These are phyloP conservation scores for Xanthia togata DNA, from an alignment of 2,888 invertebrate species.

Conservation along the genomic window DNA sequence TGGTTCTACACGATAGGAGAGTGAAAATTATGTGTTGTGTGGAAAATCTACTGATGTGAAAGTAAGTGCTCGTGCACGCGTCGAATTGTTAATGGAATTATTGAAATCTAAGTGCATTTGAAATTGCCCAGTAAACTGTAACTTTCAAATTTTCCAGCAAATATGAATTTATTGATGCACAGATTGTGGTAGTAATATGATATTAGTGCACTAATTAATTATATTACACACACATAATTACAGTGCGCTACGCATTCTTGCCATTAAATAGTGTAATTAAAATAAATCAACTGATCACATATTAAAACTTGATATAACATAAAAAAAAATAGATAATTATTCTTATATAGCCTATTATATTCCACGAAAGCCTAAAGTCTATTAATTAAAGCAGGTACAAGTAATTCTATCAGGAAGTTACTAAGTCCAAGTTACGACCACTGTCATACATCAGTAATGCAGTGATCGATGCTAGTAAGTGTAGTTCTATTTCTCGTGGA, in stretches of 20 bases:
- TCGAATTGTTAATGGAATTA: slow-evolving; percentile 78
- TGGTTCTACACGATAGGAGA: slow-evolving; percentile 38
- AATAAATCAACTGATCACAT: neutral
- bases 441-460: slow-evolving; percentile 34
- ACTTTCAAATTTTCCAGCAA: slow-evolving; percentile 72
- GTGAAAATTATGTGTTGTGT: slow-evolving; percentile 61
- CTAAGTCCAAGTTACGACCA: slow-evolving; percentile 14
- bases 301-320: neutral
- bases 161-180: slow-evolving; percentile 40
- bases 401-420: slow-evolving; percentile 2
- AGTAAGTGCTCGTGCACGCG: slow-evolving; percentile 78
- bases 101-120: slow-evolving; percentile 81
- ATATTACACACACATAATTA: neutral
- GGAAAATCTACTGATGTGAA: slow-evolving; percentile 80
- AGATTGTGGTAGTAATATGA: slow-evolving; percentile 13
- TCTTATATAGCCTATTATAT: neutral
- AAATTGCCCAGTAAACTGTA: slow-evolving; percentile 72
- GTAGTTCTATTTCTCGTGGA: slow-evolving; percentile 26
- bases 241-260: neutral
- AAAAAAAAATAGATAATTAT: neutral
- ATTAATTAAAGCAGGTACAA: slow-evolving; percentile 2
- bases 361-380: neutral
- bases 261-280: neutral
- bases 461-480: slow-evolving; percentile 49
- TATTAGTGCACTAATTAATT: slow-evolving; percentile 15